Percentiles rank a stretch among this genome's conserved stretches.
These are phyloP conservation scores for Ictalurus furcatus DNA, from an alignment of 2,113 vertebrate species.

Conservation along the genomic window DNA sequence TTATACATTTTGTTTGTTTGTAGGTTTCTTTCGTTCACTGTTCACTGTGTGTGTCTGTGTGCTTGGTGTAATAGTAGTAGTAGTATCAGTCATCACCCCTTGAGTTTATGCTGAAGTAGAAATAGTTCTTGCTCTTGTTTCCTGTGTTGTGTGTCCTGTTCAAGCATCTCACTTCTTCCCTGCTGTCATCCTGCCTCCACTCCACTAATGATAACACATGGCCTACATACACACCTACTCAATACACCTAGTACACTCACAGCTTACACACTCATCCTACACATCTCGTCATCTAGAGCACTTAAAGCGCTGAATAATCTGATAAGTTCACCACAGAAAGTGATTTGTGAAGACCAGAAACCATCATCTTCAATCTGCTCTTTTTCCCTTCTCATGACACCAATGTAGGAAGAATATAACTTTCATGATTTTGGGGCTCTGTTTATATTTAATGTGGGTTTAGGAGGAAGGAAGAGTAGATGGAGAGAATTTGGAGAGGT, in stretches of 20 bases:
- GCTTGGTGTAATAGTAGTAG: neutral
- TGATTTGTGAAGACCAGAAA: constrained; percentile 33
- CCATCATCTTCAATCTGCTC: constrained; percentile 22
- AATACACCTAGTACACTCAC: neutral
- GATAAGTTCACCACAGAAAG: constrained; percentile 43
- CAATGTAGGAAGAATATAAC: neutral
- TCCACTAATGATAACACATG: neutral
- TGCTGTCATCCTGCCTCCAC: constrained; percentile 32
- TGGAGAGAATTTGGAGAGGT: constrained; percentile 21
- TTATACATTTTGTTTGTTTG: neutral
- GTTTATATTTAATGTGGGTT: neutral
- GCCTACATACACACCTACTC: constrained; percentile 4
- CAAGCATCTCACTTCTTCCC: neutral
- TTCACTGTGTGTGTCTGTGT: constrained; percentile 18
- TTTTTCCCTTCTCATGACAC: constrained; percentile 1
- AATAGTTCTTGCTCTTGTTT: neutral
- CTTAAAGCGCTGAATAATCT: constrained; percentile 18
- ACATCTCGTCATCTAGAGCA: constrained; percentile 17
- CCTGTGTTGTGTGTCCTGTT: neutral
- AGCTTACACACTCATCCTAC: constrained; percentile 17
- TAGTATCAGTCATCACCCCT: neutral
- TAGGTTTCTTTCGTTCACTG: neutral
- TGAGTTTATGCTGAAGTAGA: neutral
- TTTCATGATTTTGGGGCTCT: neutral
- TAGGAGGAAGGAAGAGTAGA: constrained; percentile 2